A percentile compares a stretch with the other conserved stretches of the same genome.
phyloP scores from a whole-genome alignment of 64 coral and sea anemone species.

The Astreopora myriophthalma region DNA sequence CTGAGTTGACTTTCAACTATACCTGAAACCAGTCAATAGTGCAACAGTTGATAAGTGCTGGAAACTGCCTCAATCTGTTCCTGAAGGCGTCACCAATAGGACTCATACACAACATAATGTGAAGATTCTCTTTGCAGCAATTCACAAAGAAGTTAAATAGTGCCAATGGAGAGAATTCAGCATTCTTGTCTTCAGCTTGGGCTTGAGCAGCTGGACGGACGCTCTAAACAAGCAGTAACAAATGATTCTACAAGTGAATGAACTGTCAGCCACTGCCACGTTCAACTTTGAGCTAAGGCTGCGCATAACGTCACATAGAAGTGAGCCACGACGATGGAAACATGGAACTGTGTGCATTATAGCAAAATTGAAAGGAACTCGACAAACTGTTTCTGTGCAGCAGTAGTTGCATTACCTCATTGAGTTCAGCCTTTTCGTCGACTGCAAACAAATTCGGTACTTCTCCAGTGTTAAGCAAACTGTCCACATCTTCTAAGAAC shows the following conservation, averaged over 20 bases:
- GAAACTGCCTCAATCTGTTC: constrained; percentile 94
- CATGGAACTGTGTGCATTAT: too few relatives aligned
- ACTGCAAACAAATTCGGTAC: constrained; percentile 97
- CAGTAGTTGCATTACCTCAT: constrained; percentile 75
- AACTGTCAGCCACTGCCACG: not conserved
- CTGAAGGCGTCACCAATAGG: constrained; percentile 98
- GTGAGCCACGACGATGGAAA: too few relatives aligned
- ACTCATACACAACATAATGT: constrained; percentile 99
- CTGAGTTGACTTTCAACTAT: too few relatives aligned
- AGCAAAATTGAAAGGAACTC: too few relatives aligned
- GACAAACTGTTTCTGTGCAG: not conserved
- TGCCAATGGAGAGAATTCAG: constrained; percentile 92
- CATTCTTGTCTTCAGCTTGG: constrained; percentile 98
- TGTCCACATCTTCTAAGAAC: constrained; percentile 97
- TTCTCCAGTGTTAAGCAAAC: constrained; percentile 98
- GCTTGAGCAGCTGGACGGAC: constrained; percentile 92
- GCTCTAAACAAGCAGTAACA: constrained; percentile 47
- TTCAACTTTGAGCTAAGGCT: too few relatives aligned
- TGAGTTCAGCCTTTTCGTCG: constrained; percentile 97
- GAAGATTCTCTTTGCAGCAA: constrained; percentile 96
- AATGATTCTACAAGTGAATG: not conserved
- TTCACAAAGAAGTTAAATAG: constrained; percentile 99
- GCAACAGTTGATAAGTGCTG: constrained; percentile 97
- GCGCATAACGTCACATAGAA: too few relatives aligned
- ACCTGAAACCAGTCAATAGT: constrained; percentile 99